Evolutionary conservation across 2,113 vertebrate species (phyloP).

Genomic region (Atractosteus spatula): DNA sequence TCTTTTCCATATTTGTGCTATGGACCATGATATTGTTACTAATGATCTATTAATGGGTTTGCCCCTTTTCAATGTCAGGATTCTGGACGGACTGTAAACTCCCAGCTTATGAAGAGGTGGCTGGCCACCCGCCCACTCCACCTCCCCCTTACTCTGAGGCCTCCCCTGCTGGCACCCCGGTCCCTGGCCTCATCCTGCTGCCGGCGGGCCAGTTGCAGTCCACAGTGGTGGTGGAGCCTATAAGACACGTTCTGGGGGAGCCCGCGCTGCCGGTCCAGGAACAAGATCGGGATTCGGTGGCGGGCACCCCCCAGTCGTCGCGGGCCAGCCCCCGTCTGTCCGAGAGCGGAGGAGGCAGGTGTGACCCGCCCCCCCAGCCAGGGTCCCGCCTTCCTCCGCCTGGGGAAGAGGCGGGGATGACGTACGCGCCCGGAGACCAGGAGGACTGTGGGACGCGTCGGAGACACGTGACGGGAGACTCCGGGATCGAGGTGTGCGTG

Average conservation of each 20-base stretch:
- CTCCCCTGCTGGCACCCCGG: conserved; percentile 38
- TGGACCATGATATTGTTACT: too few species aligned
- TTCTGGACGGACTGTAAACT: conserved; percentile 79
- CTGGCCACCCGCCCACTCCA: conserved; percentile 72
- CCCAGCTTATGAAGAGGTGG: conserved; percentile 76
- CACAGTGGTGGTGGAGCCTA: conserved; percentile 31
- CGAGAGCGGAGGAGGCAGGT: too few species aligned
- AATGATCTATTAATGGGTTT: background rate
- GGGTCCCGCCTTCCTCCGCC: background rate
- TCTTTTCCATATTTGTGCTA: too few species aligned
- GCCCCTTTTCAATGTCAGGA: conserved; percentile 46
- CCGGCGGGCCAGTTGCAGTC: conserved; percentile 31
- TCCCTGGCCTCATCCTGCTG: conserved; percentile 21
- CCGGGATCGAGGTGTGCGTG: conserved; percentile 75
- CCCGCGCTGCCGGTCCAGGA: background rate
- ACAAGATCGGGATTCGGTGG: conserved; percentile 19
- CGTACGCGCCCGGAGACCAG: conserved; percentile 39
- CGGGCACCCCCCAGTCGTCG: conserved; percentile 16
- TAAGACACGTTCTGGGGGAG: conserved; percentile 16
- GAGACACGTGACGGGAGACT: conserved; percentile 74
- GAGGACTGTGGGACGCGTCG: conserved; percentile 63
- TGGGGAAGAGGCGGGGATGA: conserved; percentile 35
- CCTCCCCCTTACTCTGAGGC: conserved; percentile 75
- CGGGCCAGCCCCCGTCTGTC: too few species aligned
- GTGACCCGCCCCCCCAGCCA: background rate